Conservation (phyloP, 2,113 vertebrate species). For the Panthera uncia region DNA sequence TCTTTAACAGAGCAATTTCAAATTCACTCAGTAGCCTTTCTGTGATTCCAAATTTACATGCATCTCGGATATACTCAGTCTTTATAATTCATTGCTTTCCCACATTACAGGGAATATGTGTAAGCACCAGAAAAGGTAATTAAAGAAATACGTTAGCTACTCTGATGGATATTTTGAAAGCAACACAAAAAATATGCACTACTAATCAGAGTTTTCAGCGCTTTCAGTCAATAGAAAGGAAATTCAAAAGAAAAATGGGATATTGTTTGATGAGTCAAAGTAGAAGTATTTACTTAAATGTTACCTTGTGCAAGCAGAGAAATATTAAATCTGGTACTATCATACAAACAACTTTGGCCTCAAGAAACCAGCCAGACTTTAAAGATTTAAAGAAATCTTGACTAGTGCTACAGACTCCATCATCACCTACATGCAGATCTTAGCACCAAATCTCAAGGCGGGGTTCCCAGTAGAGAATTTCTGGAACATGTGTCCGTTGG, state of each 20-base stretch:
- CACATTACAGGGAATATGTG: background rate
- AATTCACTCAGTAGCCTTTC: background rate
- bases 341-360: background rate
- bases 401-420: background rate
- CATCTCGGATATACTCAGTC: background rate
- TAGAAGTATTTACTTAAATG: background rate
- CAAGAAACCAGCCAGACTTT: background rate
- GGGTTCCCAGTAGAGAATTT: background rate
- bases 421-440: background rate
- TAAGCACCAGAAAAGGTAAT: background rate
- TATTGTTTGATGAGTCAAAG: background rate
- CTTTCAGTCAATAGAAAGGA: background rate
- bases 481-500: background rate
- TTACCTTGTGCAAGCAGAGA: background rate
- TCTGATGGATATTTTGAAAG: background rate
- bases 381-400: background rate
- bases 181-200: background rate
- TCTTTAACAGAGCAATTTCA: background rate
- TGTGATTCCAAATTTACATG: background rate
- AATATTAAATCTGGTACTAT: background rate
- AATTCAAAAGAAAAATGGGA: background rate
- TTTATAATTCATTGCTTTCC: background rate
- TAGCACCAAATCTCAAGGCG: background rate
- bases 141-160: background rate
- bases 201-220: background rate